Evolutionary conservation across 2,797 vertebrate species (phyloP).

Genomic region (Esox lucius): DNA sequence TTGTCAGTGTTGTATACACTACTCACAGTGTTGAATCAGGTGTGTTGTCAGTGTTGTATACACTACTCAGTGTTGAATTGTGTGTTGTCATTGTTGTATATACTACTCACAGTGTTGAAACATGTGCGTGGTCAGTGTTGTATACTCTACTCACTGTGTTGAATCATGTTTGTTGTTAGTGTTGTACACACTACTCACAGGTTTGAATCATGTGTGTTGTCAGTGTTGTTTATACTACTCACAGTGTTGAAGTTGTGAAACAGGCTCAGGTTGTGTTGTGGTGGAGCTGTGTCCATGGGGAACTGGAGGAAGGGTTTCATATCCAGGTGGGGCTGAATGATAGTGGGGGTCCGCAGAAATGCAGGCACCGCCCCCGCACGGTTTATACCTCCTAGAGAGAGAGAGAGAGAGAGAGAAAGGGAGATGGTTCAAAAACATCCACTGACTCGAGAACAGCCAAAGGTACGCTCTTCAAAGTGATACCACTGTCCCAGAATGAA

Average conservation of each 20-base stretch:
- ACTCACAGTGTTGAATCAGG: no score
- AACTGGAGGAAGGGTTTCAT: slow-evolving; percentile 90
- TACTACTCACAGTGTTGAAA: no score
- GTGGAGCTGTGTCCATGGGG: slow-evolving; percentile 83
- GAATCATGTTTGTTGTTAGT: not conserved
- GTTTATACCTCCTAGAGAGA: slow-evolving; percentile 84
- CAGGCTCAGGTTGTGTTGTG: slow-evolving; percentile 79
- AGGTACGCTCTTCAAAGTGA: not conserved
- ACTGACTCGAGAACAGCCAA: not conserved
- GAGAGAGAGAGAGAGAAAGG: slow-evolving; percentile 17
- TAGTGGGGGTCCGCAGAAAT: slow-evolving; percentile 82
- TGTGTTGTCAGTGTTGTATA: no score
- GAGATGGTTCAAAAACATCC: not conserved
- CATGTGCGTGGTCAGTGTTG: no score
- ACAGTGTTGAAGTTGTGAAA: slow-evolving; percentile 90
- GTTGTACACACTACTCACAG: slow-evolving; percentile 64
- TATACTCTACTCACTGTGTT: slow-evolving; percentile 15
- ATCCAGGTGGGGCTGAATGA: slow-evolving; percentile 87
- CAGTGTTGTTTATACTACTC: slow-evolving; percentile 32
- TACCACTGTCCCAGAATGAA: not conserved
- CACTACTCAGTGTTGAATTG: no score
- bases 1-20: no score
- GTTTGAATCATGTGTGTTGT: slow-evolving; percentile 68
- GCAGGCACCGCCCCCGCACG: slow-evolving; percentile 82
- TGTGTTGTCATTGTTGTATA: no score